Conservation (phyloP, 2,113 vertebrate species). For the Etia nguti region DNA sequence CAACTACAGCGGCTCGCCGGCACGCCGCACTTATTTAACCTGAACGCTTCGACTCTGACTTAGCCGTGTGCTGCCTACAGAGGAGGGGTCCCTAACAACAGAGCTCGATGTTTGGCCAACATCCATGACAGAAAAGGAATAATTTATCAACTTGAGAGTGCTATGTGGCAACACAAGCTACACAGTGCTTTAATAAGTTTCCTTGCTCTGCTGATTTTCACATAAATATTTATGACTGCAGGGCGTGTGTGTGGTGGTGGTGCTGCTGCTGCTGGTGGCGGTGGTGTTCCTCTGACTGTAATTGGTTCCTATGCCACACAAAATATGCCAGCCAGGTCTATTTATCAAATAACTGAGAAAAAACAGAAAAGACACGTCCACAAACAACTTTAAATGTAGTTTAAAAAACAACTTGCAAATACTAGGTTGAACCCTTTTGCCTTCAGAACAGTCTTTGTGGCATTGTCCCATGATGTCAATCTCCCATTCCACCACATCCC, state of each 20-base stretch:
- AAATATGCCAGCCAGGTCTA: background rate
- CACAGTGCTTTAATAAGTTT: conserved; percentile 21
- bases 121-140: conserved; percentile 3
- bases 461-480: background rate
- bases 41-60: background rate
- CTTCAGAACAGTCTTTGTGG: background rate
- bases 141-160: conserved; percentile 20
- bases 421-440: background rate
- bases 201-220: conserved; percentile 8
- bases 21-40: background rate
- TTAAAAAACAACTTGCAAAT: background rate
- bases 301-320: conserved; percentile 5
- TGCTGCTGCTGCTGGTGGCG: background rate
- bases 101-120: conserved; percentile 3
- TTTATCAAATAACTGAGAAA: background rate
- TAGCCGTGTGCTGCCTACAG: background rate
- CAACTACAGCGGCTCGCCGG: background rate
- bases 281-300: background rate
- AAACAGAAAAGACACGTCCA: background rate
- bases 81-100: background rate
- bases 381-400: background rate
- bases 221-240: conserved; percentile 37
- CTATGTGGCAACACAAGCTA: background rate
- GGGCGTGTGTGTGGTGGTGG: background rate
- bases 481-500: background rate